These are phyloP conservation scores for Furcula furcula DNA, from an alignment of 2,888 invertebrate species.

Conservation along the genomic window DNA sequence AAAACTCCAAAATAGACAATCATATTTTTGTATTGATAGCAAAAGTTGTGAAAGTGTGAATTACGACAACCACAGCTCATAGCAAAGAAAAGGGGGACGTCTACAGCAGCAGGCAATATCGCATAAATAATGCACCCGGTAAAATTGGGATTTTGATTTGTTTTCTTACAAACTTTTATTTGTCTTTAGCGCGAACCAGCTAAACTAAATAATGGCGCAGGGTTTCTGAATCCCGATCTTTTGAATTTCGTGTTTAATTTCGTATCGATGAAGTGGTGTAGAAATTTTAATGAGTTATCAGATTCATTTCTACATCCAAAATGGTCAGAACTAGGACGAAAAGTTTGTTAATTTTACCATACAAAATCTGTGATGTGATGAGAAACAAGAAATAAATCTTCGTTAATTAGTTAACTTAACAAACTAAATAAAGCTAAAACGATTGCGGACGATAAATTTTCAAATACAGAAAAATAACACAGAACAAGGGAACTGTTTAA, in stretches of 20 bases:
- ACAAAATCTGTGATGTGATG: no score
- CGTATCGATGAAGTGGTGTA: constrained; percentile 42
- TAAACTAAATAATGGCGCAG: constrained; percentile 54
- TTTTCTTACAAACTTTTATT: constrained; percentile 78
- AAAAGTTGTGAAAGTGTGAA: constrained; percentile 63
- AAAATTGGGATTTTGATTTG: constrained; percentile 81
- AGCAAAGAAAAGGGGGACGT: constrained; percentile 69
- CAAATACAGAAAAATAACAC: no score
- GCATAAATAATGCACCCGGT: constrained; percentile 78
- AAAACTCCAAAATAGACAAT: neutral
- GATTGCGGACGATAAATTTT: no score
- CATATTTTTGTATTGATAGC: constrained; percentile 44
- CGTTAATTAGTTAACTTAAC: no score
- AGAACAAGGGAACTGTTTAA: no score
- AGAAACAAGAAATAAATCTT: no score
- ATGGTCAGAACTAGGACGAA: no score
- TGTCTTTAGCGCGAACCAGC: constrained; percentile 54
- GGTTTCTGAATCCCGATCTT: constrained; percentile 34
- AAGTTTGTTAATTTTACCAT: no score
- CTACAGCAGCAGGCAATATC: constrained; percentile 71
- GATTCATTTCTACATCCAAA: no score
- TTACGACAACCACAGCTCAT: constrained; percentile 60
- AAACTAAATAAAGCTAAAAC: no score
- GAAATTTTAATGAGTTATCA: no score
- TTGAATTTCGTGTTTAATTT: constrained; percentile 31